Evolutionary conservation across 2,888 invertebrate genomes (phyloP), one percentile per base, ranked within the genome.

Genomic region (Sympetrum striolatum): DNA sequence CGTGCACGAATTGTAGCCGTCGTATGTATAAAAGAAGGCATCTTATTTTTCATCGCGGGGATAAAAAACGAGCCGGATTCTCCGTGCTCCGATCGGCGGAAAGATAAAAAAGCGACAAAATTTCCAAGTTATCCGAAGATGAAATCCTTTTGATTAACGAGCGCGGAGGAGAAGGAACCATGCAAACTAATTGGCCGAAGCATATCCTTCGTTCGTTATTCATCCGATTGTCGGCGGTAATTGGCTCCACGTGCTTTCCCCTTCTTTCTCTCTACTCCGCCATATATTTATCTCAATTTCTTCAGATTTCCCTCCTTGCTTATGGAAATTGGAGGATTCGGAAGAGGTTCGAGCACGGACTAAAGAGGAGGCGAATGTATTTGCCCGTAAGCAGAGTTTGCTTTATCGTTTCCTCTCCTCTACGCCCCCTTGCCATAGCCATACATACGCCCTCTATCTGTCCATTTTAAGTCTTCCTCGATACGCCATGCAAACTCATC

Each of bases 401-500:
- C 10, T 44, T 44, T 44, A 44, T 44, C 44, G 44, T 44, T 44
- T 44, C 44, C 44, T 44, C 44, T 44, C 44, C 44, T 44, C 4
- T 44, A 44, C 44, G 10, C 44, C 10, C 10, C 44, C 48, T 4
- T 48, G 14, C 25, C 81, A 25, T 35, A 44, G 18, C 35, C 81
- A 44, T 44, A 44, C 44, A 44, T 0, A 44, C 44, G 44, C 6
- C 44, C 44, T 44, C 44, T 44, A 44, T 44, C 44, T 44, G 44
- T n/a, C 10, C 22, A 64, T 25, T 18, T 64, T 64, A 10, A 18
- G 35, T 31, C 58, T 5, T 58, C 5, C 82, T 82, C 58, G 82
- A 35, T 82, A 82, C 82, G 35, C 82, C 58, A 18, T 58, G 58
- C 82, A 82, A 82, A 82, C 82, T 82, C 82, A 82, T 82, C 58